Conservation (phyloP, 30 jellyfish, hydroid and myxozoan genomes). For the Calvadosia cruxmelitensis region DNA sequence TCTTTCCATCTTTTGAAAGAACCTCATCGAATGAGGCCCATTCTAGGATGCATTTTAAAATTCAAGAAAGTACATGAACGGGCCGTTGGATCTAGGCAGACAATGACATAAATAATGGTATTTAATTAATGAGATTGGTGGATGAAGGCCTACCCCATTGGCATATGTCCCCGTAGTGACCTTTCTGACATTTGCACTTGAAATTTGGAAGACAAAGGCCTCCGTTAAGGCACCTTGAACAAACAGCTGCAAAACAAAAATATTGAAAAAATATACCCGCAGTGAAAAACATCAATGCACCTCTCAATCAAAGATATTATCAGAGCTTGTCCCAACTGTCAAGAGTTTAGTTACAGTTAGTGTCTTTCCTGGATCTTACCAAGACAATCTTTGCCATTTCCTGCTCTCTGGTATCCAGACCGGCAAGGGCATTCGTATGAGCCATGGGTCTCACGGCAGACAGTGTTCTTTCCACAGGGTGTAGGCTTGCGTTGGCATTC, state of each 20-base stretch:
- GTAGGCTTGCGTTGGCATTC: conserved; percentile 41
- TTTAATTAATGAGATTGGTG: too few relatives aligned
- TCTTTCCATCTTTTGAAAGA: too few relatives aligned
- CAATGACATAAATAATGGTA: too few relatives aligned
- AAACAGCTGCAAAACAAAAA: conserved; percentile 18
- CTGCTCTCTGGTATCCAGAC: conserved; percentile 34
- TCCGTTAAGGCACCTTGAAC: conserved; percentile 65
- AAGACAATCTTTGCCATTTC: conserved; percentile 35
- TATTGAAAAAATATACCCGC: not conserved
- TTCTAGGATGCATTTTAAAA: too few relatives aligned
- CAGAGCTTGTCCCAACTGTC: not conserved
- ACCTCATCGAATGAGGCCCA: too few relatives aligned
- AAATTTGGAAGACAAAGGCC: conserved; percentile 48
- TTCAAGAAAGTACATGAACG: too few relatives aligned
- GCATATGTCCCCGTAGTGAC: conserved; percentile 50
- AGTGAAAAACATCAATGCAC: not conserved
- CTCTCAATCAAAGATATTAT: not conserved
- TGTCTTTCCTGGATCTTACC: conserved; percentile 17
- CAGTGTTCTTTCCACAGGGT: conserved; percentile 41
- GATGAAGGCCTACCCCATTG: conserved; percentile 84
- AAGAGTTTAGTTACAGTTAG: not conserved
- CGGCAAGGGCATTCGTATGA: conserved; percentile 57
- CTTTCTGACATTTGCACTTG: conserved; percentile 51
- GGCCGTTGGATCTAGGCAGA: too few relatives aligned
- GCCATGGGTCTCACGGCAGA: conserved; percentile 49